phyloP scores from a whole-genome alignment of 2,113 vertebrate species.

The Apistogramma diplotaenia region DNA sequence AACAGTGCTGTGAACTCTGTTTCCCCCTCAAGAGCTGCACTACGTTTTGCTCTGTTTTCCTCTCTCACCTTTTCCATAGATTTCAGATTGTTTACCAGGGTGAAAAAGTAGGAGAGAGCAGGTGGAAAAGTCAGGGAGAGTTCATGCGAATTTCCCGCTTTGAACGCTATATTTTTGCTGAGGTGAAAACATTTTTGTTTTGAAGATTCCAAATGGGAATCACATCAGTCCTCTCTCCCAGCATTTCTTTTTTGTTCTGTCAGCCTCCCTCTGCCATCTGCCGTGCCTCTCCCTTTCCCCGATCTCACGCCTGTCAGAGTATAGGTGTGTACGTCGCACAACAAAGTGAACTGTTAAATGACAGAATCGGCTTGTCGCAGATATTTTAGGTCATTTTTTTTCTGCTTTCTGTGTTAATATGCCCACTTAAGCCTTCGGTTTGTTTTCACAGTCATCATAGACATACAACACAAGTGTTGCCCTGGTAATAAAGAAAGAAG shows the following conservation, averaged over 20 bases:
- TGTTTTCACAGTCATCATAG: not conserved
- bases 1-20: not conserved
- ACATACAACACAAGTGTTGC: not conserved
- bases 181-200: slow-evolving; percentile 18
- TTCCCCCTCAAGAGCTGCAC: not conserved
- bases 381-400: not conserved
- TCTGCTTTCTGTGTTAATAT: not conserved
- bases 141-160: slow-evolving; percentile 52
- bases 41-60: slow-evolving; percentile 21
- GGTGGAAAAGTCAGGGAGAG: slow-evolving; percentile 53
- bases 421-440: not conserved
- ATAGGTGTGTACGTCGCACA: slow-evolving; percentile 10
- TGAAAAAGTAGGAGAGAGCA: slow-evolving; percentile 18
- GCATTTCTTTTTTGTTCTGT: slow-evolving; percentile 33
- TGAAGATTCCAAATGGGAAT: slow-evolving; percentile 33
- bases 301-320: slow-evolving; percentile 8
- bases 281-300: not conserved
- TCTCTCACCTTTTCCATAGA: slow-evolving; percentile 38
- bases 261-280: slow-evolving; percentile 4
- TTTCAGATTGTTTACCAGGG: slow-evolving; percentile 52
- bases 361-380: not conserved
- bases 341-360: not conserved
- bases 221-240: slow-evolving; percentile 22
- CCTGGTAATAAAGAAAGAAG: not conserved
- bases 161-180: slow-evolving; percentile 57